Evolutionary conservation across 2,113 vertebrate genomes (phyloP).

Genomic region (Australoheros scitulus): DNA sequence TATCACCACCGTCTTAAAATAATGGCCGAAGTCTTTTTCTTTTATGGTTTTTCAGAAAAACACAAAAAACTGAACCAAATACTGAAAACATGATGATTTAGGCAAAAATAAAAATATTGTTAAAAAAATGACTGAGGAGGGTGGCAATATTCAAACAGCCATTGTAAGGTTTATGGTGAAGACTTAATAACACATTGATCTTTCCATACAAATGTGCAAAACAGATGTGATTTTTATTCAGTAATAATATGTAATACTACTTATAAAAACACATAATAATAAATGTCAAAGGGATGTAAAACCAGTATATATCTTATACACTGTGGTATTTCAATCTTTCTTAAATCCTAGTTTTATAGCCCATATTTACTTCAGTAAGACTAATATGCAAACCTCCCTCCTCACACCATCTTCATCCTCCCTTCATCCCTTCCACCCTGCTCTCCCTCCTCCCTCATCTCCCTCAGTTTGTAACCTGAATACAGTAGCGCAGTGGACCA

Average conservation of each 20-base stretch:
- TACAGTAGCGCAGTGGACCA: slow-evolving; percentile 74
- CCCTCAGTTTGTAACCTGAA: slow-evolving; percentile 77
- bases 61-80: too few species aligned
- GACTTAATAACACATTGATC: not conserved
- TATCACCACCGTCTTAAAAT: not conserved
- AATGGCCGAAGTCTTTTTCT: too few species aligned
- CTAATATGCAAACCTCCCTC: slow-evolving; percentile 42
- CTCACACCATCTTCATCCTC: slow-evolving; percentile 33
- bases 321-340: not conserved
- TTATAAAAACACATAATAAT: not conserved
- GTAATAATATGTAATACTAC: not conserved
- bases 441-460: slow-evolving; percentile 51
- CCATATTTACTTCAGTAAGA: slow-evolving; percentile 49
- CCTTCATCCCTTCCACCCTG: not conserved
- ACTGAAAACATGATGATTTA: too few species aligned
- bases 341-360: slow-evolving; percentile 39
- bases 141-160: not conserved
- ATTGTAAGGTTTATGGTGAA: not conserved
- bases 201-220: slow-evolving; percentile 14
- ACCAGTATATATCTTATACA: not conserved
- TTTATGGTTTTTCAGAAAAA: too few species aligned
- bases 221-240: not conserved
- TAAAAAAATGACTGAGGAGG: too few species aligned
- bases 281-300: not conserved
- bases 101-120: too few species aligned